Percentiles rank a stretch among this genome's conserved stretches.
Evolutionary conservation across 2,888 invertebrate species (phyloP).

Genomic region (Lathronympha strigana): DNA sequence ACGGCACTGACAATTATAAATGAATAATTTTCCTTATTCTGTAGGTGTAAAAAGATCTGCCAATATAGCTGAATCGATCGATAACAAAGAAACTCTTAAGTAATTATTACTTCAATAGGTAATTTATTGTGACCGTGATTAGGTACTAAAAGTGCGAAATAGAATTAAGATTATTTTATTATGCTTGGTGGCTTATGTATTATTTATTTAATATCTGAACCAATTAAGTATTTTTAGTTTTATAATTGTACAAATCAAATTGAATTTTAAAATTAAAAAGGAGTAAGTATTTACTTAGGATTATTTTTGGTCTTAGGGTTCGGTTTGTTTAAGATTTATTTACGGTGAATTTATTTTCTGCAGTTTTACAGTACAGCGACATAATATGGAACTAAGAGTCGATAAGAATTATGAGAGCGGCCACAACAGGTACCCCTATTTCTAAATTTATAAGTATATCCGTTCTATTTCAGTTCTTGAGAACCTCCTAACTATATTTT

Average conservation of each 20-base stretch:
- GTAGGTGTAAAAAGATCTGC: background rate
- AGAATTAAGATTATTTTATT: too few relatives aligned
- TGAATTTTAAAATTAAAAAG: too few relatives aligned
- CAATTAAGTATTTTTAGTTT: too few relatives aligned
- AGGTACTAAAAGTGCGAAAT: too few relatives aligned
- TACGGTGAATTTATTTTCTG: background rate
- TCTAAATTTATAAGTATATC: slow-evolving; percentile 30
- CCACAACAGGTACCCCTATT: slow-evolving; percentile 30
- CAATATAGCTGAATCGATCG: background rate
- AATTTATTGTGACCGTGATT: too few relatives aligned
- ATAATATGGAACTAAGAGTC: background rate
- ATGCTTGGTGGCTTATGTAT: too few relatives aligned
- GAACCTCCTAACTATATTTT: slow-evolving; percentile 20
- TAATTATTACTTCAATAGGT: background rate
- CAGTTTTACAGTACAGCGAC: background rate
- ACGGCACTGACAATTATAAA: slow-evolving; percentile 19
- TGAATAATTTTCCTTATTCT: slow-evolving; percentile 36
- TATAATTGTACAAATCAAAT: too few relatives aligned
- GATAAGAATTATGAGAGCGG: background rate
- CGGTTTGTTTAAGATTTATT: too few relatives aligned
- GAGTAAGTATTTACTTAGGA: too few relatives aligned
- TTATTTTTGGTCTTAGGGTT: too few relatives aligned
- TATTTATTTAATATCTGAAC: too few relatives aligned
- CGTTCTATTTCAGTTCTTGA: slow-evolving; percentile 28
- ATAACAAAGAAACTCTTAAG: background rate